Evolutionary conservation across 2,888 invertebrate species (phyloP), one percentile per base, ranked within the genome.

Genomic region (Drosophila paranaensis): DNA sequence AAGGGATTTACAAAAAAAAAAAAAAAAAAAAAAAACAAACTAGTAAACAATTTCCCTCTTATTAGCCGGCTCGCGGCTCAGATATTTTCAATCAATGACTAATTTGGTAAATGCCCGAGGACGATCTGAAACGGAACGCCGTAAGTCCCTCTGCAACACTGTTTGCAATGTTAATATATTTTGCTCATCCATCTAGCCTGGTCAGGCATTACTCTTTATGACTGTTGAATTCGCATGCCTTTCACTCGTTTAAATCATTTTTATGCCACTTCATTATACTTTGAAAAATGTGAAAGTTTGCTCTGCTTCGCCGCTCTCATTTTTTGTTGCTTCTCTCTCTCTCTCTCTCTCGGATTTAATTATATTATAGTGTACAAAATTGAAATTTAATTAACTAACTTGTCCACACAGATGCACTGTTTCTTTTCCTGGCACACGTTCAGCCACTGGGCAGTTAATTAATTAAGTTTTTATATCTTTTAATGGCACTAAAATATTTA

Each of bases 31-130:
- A 48, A 50, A 77, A 86, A 69, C 69, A 89, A 85, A 89, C 89
- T 83, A 83, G 84, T 70, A 89, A 85, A 83, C 81, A 89, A 88
- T 89, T 83, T 71, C 61, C 53, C 69, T 71, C 68, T 77, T 86
- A 86, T 86, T 78, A 86, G 81, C 75, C 54, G 53, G 53, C 13
- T 63, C 60, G 56, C 43, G 79, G 63, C 51, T 69, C 66, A 70
- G 68, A 87, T 76, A 74, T 63, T 86, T 87, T 79, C 71, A 71
- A 84, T 84, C 81, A 83, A 70, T 82, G 68, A 50, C 70, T 61
- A 77, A 48, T 61, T 55, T 40, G n/a, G 14, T 25, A 40, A n/a
- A 30, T 45, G 63, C 51, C 48, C 25, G 10, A 30, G 45, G 53
- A 14, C 46, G 11, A 39, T 3, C 35, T 35, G 10, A 14, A 30